phyloP scores from a whole-genome alignment of 1,140 invertebrate species.

The Zaprionus davidi region DNA sequence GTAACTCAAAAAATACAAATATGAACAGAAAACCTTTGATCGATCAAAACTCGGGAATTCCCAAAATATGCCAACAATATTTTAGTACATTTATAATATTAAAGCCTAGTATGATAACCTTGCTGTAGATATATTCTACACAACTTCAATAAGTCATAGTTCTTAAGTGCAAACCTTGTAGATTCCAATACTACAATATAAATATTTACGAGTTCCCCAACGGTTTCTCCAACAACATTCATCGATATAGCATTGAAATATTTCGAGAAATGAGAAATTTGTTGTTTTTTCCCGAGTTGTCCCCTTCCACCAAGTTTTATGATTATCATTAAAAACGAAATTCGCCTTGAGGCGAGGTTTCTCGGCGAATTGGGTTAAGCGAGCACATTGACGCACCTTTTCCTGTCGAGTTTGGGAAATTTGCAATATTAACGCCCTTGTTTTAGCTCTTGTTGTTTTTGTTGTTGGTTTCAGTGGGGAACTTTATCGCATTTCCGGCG shows the following conservation, averaged over 20 bases:
- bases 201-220: not conserved
- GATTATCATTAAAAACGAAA: not conserved
- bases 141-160: not conserved
- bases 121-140: not conserved
- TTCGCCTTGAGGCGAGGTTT: constrained; percentile 1
- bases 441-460: constrained; percentile 7
- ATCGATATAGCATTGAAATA: not conserved
- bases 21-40: not conserved
- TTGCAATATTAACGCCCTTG: constrained; percentile 8
- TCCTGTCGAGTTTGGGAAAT: constrained; percentile 32
- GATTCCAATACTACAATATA: not conserved
- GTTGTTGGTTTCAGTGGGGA: constrained; percentile 18
- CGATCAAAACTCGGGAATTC: not conserved
- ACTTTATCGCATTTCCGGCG: constrained; percentile 62
- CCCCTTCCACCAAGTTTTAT: constrained; percentile 1
- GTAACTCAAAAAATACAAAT: not conserved
- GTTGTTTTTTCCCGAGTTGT: not conserved
- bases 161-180: not conserved
- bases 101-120: too few relatives aligned
- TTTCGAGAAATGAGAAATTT: constrained; percentile 5
- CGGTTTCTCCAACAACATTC: not conserved
- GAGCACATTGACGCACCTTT: constrained; percentile 44
- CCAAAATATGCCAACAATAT: too few relatives aligned
- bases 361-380: constrained; percentile 7
- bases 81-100: not conserved